Base-by-base conservation (phyloP, 2,888 invertebrate genomes). In the Dendrolimus pini region DNA sequence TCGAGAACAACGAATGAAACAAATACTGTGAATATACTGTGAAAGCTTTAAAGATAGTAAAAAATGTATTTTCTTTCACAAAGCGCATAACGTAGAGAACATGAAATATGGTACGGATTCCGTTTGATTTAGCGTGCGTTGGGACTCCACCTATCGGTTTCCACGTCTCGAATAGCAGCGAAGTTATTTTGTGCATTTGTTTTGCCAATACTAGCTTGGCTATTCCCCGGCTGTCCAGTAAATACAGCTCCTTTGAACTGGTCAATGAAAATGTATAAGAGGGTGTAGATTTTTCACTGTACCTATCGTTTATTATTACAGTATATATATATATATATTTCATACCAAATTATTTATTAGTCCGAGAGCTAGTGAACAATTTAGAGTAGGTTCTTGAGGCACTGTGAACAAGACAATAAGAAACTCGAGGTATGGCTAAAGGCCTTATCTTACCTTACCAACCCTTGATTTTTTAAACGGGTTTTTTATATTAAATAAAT, bases 61-160 rank as follows among this genome's bases (percentile, higher is more conserved):
- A 85, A 88, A 88, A 89, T 88, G 84, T 85, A 87, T 87, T 88
- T 87, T 86, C 89, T 88, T 87, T 85, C 82, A 85, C 86, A 88
- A 85, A 87, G 85, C 86, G 85, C 84, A 87, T 84, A 88, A 82
- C 85, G 83, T 77, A 75, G 79, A 79, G 78, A 83, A 85, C 87
- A 85, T 89, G 88, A 89, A 87, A 88, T 88, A 89, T 87, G 81
- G 85, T 82, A 71, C 76, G 88, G 87, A 87, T 89, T 89, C 78
- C 72, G 80, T 77, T 79, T 76, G 85, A 86, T 82, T 87, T 85
- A 81, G 79, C 81, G 80, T 85, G 85, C 82, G 79, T 80, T 75
- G 71, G 75, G 75, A 77, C 72, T 75, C 77, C 75, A 80, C 81
- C 80, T 84, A 86, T 86, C 83, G 84, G 83, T 80, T 83, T 85